phyloP scores from a whole-genome alignment of 2,888 invertebrate genomes.

The Melanotus villosus region DNA sequence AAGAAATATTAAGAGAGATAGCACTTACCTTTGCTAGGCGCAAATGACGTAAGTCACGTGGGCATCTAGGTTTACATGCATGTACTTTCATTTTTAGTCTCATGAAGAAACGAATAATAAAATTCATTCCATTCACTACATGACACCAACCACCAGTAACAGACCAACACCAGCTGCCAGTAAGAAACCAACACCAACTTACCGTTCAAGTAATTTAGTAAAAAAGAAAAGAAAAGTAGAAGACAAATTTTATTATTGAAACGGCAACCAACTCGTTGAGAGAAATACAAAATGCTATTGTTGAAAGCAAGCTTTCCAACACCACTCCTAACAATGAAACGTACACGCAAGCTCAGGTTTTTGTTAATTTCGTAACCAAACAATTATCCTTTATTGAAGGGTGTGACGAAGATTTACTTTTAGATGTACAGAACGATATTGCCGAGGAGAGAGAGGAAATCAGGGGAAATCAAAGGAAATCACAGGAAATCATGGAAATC shows the following conservation, averaged over 20 bases:
- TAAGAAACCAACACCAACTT: neutral
- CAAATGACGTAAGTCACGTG: no score
- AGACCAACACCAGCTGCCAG: neutral
- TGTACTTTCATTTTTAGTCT: no score
- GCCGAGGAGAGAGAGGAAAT: no score
- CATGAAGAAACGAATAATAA: neutral
- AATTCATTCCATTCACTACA: neutral
- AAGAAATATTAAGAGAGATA: no score
- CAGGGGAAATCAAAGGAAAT: no score
- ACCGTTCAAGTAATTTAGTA: no score
- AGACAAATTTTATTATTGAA: neutral
- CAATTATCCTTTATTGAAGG: neutral
- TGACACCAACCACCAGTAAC: neutral
- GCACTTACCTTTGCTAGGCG: no score
- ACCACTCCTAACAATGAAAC: neutral
- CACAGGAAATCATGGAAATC: no score
- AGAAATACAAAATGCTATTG: neutral
- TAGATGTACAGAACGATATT: neutral
- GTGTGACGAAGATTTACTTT: neutral
- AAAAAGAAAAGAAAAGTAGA: neutral
- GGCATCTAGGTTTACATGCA: no score
- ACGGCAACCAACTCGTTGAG: neutral
- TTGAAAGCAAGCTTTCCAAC: neutral
- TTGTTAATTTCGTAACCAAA: neutral
- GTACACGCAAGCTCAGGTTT: neutral